phyloP scores from a whole-genome alignment of 2,888 invertebrate genomes.

The Lamellibrachia columna region DNA sequence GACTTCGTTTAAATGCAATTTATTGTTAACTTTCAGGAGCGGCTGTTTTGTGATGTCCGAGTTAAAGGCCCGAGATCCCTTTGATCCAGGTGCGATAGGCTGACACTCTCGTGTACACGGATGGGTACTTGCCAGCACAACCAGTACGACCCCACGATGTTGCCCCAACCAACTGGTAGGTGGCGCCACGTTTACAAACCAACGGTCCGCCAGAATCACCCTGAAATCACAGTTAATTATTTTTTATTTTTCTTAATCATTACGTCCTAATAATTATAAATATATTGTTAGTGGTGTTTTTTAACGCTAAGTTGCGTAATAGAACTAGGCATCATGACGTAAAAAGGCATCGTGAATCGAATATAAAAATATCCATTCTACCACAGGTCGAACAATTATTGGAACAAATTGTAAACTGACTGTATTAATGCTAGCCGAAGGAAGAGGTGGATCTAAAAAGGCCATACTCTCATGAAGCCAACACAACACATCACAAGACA shows the following conservation, averaged over 20 bases:
- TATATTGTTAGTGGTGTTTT: not conserved
- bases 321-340: not conserved
- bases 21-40: not conserved
- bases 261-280: too few relatives aligned
- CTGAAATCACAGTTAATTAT: not conserved
- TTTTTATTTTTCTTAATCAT: too few relatives aligned
- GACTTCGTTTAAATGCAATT: not conserved
- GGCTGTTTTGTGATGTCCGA: not conserved
- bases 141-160: not conserved
- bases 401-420: too few relatives aligned
- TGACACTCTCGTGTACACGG: not conserved
- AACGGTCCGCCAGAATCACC: not conserved
- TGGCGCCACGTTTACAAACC: not conserved
- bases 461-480: too few relatives aligned
- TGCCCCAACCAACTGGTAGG: not conserved
- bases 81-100: conserved; percentile 5
- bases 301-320: not conserved
- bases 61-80: not conserved
- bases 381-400: too few relatives aligned
- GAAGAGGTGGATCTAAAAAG: too few relatives aligned
- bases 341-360: too few relatives aligned
- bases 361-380: not conserved
- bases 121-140: not conserved
- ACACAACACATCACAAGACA: too few relatives aligned
- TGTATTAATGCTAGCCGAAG: too few relatives aligned